These are phyloP conservation scores for Meteorus colon DNA, from an alignment of 2,888 invertebrate species.

Conservation along the genomic window DNA sequence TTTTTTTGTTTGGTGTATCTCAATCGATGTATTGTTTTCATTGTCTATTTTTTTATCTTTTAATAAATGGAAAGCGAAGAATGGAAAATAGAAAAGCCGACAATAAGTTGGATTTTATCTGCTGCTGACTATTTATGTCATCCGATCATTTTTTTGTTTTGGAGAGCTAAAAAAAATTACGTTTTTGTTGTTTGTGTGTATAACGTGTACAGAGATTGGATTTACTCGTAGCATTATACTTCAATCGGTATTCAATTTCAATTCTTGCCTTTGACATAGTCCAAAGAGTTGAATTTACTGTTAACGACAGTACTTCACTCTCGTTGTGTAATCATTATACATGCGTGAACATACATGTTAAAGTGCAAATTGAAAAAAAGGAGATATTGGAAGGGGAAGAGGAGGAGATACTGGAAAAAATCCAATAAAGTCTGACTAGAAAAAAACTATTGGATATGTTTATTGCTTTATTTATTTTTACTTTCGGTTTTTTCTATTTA, in stretches of 20 bases:
- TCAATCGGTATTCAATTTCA: slow-evolving; percentile 1
- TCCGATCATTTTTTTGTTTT: background rate
- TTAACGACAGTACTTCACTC: background rate
- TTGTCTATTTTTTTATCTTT: no score
- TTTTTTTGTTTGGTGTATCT: no score
- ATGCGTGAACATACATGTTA: no score
- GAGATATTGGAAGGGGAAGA: no score
- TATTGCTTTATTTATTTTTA: no score
- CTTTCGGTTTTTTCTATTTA: no score
- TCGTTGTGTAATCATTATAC: background rate
- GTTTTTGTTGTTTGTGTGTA: background rate
- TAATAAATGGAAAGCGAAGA: background rate
- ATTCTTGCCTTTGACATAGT: background rate
- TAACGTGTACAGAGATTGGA: background rate
- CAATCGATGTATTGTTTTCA: no score
- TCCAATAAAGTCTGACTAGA: no score
- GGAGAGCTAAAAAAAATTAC: background rate
- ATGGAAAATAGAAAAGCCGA: background rate
- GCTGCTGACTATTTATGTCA: background rate
- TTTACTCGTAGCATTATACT: background rate
- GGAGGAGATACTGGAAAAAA: no score
- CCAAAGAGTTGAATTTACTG: slow-evolving; percentile 1
- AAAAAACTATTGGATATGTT: no score
- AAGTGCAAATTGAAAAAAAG: no score
- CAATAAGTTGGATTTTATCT: background rate